These are phyloP conservation scores for Nineta flava DNA, from an alignment of 2,888 invertebrate species.

Conservation along the genomic window DNA sequence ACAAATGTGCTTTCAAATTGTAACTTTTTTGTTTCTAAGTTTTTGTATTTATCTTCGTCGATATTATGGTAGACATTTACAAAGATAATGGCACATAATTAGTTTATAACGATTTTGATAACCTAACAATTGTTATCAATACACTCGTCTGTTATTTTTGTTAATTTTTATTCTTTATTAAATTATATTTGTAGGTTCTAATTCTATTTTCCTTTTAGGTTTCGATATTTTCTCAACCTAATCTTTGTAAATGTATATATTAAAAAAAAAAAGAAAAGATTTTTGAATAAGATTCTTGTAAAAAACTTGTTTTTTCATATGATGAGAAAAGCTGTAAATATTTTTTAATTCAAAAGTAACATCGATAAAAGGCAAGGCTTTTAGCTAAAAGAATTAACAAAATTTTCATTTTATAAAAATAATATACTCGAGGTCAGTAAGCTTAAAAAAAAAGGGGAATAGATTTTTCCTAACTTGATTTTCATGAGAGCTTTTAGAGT, in stretches of 20 bases:
- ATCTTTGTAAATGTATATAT: background rate
- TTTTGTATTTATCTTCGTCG: background rate
- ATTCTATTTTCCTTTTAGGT: no score
- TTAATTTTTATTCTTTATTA: no score
- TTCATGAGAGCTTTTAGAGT: no score
- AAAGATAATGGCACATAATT: background rate
- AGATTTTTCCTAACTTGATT: no score
- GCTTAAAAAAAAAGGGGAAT: background rate
- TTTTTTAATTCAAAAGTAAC: background rate
- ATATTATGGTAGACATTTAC: background rate
- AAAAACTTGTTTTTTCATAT: background rate
- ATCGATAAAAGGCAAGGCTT: conserved; percentile 3
- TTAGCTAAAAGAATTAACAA: background rate
- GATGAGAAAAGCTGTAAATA: conserved; percentile 6
- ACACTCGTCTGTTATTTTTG: no score
- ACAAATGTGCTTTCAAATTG: background rate
- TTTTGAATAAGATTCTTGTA: background rate
- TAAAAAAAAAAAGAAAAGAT: background rate
- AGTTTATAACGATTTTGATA: background rate
- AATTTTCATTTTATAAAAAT: background rate
- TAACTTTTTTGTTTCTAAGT: background rate
- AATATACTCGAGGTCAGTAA: background rate
- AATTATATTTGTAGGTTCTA: no score
- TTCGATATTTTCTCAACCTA: no score
- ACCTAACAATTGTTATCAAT: background rate